Evolutionary conservation across 1,140 invertebrate genomes (phyloP).

Genomic region (Diorhabda elongata): DNA sequence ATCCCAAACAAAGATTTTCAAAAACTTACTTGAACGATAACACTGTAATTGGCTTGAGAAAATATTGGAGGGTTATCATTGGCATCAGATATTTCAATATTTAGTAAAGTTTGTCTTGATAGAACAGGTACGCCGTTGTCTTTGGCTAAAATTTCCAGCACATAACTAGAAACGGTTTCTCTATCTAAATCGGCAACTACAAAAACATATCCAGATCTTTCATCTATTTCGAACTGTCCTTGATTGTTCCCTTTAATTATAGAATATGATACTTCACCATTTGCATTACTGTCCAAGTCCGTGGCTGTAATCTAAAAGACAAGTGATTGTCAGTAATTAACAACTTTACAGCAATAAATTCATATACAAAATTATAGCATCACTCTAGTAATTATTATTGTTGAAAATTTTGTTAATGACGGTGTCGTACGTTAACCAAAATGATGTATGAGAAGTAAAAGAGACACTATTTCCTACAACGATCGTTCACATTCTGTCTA

Average conservation of each 20-base stretch:
- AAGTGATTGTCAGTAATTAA: too few relatives aligned
- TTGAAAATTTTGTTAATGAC: too few relatives aligned
- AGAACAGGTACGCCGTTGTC: constrained; percentile 75
- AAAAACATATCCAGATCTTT: constrained; percentile 72
- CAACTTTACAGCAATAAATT: too few relatives aligned
- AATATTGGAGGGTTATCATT: constrained; percentile 88
- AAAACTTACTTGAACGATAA: constrained; percentile 61
- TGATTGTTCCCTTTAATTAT: constrained; percentile 75
- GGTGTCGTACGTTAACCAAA: too few relatives aligned
- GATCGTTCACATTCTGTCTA: too few relatives aligned
- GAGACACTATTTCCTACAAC: too few relatives aligned
- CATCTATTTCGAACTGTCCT: constrained; percentile 75
- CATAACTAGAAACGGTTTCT: constrained; percentile 72
- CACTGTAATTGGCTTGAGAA: constrained; percentile 71
- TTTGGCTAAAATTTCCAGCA: constrained; percentile 72
- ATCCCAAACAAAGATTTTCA: not conserved
- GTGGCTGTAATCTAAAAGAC: constrained; percentile 60
- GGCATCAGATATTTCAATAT: constrained; percentile 78
- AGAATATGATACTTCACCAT: constrained; percentile 72
- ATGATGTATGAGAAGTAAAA: too few relatives aligned
- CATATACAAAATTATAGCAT: too few relatives aligned
- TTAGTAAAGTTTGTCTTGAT: constrained; percentile 69
- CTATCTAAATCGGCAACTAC: constrained; percentile 75
- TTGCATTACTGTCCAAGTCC: constrained; percentile 77
- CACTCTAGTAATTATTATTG: too few relatives aligned